These are phyloP conservation scores for Calameuta pallipes DNA, from an alignment of 2,888 invertebrate genomes.

Conservation along the genomic window DNA sequence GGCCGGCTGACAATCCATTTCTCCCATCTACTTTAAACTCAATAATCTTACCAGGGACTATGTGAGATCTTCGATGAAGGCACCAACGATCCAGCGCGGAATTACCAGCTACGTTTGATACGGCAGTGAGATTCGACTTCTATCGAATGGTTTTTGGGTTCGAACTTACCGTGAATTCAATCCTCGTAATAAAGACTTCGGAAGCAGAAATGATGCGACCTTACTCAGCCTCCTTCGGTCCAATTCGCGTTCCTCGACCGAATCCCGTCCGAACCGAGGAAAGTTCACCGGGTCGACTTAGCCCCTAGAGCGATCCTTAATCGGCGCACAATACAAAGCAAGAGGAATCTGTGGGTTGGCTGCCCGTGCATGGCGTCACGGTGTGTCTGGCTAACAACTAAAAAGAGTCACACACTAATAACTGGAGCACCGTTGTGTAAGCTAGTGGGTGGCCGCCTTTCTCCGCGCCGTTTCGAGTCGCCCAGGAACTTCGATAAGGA, in stretches of 20 bases:
- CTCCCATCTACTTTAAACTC: not conserved
- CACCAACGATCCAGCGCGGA: not conserved
- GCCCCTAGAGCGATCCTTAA: not conserved
- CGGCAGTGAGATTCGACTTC: too few relatives aligned
- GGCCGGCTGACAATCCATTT: not conserved
- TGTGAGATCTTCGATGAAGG: not conserved
- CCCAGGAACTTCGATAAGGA: not conserved
- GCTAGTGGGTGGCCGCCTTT: conserved; percentile 61
- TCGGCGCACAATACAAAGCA: not conserved
- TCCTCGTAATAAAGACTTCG: not conserved
- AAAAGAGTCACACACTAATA: conserved; percentile 48
- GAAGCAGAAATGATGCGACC: not conserved
- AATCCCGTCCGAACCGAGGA: not conserved
- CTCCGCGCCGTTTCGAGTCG: conserved; percentile 29
- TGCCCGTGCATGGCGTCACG: not conserved
- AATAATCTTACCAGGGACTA: not conserved
- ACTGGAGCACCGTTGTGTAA: conserved; percentile 59
- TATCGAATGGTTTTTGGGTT: not conserved
- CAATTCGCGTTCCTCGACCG: not conserved
- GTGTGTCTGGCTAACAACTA: not conserved
- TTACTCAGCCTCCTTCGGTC: not conserved
- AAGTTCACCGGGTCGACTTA: not conserved
- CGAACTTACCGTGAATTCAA: not conserved
- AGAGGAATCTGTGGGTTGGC: not conserved
- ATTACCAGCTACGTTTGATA: not conserved